Conservation (phyloP, 2,113 vertebrate species). For the Caracal caracal region DNA sequence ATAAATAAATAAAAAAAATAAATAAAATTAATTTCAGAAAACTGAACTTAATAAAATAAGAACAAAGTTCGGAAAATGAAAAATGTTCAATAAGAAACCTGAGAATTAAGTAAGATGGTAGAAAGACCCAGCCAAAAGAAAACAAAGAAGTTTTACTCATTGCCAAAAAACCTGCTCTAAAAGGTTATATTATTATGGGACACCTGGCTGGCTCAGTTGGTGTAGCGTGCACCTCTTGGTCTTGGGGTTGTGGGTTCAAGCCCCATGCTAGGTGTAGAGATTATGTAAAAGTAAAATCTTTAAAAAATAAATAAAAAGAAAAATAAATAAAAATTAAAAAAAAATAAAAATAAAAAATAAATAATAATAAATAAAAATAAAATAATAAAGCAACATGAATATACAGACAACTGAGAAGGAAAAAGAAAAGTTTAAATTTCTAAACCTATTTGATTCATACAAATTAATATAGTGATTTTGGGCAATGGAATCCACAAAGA, state of each 20-base stretch:
- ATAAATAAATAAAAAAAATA: no score
- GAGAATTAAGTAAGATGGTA: neutral
- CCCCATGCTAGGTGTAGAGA: no score
- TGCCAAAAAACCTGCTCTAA: neutral
- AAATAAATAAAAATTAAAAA: no score
- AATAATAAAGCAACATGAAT: neutral
- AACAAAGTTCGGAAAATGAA: neutral
- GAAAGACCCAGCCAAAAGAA: neutral
- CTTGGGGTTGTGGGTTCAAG: no score
- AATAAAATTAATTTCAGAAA: neutral
- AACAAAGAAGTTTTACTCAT: neutral
- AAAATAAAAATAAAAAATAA: neutral
- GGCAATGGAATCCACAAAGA: neutral
- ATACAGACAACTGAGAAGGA: neutral
- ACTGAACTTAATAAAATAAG: neutral
- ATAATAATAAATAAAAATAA: no score
- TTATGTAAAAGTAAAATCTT: no score
- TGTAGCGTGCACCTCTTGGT: no score
- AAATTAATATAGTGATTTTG: neutral
- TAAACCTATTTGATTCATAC: neutral
- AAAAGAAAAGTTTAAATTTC: neutral
- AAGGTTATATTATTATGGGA: neutral
- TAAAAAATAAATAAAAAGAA: no score
- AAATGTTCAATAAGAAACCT: conserved; percentile 14
- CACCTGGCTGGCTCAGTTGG: no score